Evolutionary conservation across 1,140 invertebrate species (phyloP).

Genomic region (Heterodera carotae): DNA sequence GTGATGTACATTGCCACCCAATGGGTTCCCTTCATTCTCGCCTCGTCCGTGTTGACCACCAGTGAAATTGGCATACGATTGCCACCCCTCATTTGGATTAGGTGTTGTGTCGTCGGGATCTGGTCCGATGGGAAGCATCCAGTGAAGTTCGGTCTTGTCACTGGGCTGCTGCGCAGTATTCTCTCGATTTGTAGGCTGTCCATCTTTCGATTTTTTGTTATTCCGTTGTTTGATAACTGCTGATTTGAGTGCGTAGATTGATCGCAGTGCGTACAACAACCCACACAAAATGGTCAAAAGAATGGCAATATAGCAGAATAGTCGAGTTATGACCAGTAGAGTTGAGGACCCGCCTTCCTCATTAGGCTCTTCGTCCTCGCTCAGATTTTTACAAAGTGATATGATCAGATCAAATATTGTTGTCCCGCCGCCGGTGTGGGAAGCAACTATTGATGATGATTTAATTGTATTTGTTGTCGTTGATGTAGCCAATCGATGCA

Average conservation of each 20-base stretch:
- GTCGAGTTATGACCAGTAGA: not conserved
- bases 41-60: not conserved
- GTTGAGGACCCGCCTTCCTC: too few species aligned
- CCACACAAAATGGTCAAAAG: not conserved
- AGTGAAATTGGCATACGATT: not conserved
- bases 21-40: not conserved
- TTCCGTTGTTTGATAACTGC: not conserved
- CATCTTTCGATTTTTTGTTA: not conserved
- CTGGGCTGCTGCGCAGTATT: not conserved
- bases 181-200: not conserved
- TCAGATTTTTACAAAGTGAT: not conserved
- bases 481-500: too few species aligned
- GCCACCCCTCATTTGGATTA: not conserved
- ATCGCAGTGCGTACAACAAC: not conserved
- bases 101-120: not conserved
- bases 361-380: too few species aligned
- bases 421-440: too few species aligned
- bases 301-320: not conserved
- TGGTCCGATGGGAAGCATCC: conserved; percentile 1
- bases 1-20: not conserved
- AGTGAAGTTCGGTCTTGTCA: not conserved
- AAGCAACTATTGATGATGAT: too few species aligned
- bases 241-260: not conserved
- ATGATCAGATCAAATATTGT: not conserved
- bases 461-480: too few species aligned